Conservation (phyloP, 35 echinoderm and acorn worm genomes). For the Apostichopus parvimensis region DNA sequence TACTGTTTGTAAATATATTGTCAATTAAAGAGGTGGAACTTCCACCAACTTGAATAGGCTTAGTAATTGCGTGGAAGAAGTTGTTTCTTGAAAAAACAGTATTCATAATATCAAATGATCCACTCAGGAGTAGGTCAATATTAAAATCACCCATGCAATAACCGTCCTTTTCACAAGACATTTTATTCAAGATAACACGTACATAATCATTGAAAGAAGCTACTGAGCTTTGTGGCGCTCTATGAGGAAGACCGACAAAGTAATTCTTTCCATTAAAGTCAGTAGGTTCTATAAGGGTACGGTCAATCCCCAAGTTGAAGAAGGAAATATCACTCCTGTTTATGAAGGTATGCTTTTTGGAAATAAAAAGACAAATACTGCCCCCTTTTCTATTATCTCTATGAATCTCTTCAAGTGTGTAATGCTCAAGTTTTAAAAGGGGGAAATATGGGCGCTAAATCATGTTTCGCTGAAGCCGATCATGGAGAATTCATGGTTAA, state of each 20-base stretch:
- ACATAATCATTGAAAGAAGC: neutral
- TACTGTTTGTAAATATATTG: constrained; percentile 17
- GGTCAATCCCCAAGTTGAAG: neutral
- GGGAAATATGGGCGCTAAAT: neutral
- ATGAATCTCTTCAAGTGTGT: neutral
- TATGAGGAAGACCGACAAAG: neutral
- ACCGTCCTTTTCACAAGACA: constrained; percentile 1
- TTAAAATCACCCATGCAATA: constrained; percentile 7
- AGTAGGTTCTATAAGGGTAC: neutral
- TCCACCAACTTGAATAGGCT: neutral
- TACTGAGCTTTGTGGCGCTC: neutral
- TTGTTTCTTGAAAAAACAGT: neutral
- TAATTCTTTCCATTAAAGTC: neutral
- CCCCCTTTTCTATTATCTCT: neutral
- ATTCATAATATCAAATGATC: neutral
- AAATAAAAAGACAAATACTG: neutral
- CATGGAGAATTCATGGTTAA: neutral
- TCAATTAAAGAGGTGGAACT: neutral
- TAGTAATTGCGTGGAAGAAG: constrained; percentile 1
- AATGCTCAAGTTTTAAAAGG: neutral
- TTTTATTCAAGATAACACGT: neutral
- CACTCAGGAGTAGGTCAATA: neutral
- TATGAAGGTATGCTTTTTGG: neutral
- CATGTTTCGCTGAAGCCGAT: neutral
- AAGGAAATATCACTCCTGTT: neutral